These are phyloP conservation scores for Chelonus formosanus DNA, from an alignment of 2,888 invertebrate genomes.

Conservation along the genomic window DNA sequence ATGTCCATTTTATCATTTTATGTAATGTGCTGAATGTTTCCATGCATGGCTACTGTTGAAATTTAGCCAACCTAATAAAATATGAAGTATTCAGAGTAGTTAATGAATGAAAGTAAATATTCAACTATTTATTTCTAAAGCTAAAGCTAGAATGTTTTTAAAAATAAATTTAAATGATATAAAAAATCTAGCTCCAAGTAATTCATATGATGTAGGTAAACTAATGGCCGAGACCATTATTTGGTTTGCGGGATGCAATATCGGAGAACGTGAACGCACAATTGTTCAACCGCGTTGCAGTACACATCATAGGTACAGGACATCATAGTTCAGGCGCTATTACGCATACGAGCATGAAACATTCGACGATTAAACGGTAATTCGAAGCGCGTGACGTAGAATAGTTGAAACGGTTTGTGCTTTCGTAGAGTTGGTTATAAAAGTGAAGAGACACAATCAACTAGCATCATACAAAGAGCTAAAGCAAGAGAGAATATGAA, in stretches of 20 bases:
- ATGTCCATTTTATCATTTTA: too few relatives aligned
- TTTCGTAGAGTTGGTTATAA: conserved; percentile 21
- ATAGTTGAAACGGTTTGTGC: conserved; percentile 25
- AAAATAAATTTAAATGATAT: conserved; percentile 1
- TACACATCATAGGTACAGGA: conserved; percentile 14
- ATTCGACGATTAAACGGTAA: conserved; percentile 25
- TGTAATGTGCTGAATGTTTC: too few relatives aligned
- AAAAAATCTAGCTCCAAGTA: neutral
- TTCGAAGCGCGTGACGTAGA: conserved; percentile 25
- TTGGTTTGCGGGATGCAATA: conserved; percentile 21
- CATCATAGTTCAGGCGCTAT: conserved; percentile 10
- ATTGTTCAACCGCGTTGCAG: conserved; percentile 20
- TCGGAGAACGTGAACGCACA: conserved; percentile 20
- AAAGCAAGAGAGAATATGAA: too few relatives aligned
- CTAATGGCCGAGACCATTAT: conserved; percentile 18
- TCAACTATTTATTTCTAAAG: neutral
- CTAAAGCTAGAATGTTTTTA: too few relatives aligned
- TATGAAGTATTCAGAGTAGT: neutral
- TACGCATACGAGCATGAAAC: conserved; percentile 25
- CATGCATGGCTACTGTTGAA: too few relatives aligned
- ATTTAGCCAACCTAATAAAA: neutral
- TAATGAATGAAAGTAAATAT: neutral
- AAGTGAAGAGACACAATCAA: conserved; percentile 12
- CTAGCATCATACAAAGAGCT: neutral
- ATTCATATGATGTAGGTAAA: conserved; percentile 11